These are phyloP conservation scores for Bombylius discolor DNA, from an alignment of 2,888 invertebrate genomes.

Conservation along the genomic window DNA sequence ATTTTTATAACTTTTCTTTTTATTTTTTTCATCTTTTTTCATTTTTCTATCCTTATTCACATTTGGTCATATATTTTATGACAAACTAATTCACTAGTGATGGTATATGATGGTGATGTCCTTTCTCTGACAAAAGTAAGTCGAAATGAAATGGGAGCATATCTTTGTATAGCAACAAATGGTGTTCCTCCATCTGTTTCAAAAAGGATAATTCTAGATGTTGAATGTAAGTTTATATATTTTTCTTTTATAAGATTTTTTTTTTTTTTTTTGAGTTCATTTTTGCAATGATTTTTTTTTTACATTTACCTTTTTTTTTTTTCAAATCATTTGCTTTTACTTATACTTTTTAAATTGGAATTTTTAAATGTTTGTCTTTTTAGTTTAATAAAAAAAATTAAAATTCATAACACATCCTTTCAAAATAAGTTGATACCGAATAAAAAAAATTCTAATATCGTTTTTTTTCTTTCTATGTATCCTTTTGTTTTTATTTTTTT, in stretches of 20 bases:
- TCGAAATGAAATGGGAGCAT: conserved; percentile 53
- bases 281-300: background rate
- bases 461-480: background rate
- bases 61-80: conserved; percentile 3
- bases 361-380: too few relatives aligned
- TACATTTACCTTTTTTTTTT: background rate
- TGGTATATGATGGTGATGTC: conserved; percentile 71
- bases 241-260: conserved; percentile 3
- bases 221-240: conserved; percentile 55
- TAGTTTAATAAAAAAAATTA: too few relatives aligned
- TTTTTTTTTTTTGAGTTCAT: background rate
- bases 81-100: conserved; percentile 42
- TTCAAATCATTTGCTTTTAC: background rate
- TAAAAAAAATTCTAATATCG: too few relatives aligned
- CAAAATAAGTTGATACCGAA: too few relatives aligned
- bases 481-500: background rate
- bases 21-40: conserved; percentile 1
- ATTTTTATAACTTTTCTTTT: too few relatives aligned
- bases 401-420: too few relatives aligned
- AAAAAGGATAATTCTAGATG: conserved; percentile 81
- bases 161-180: conserved; percentile 46
- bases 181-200: conserved; percentile 84
- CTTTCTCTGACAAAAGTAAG: conserved; percentile 76
- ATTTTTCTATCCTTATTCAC: conserved; percentile 1
- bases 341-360: background rate